Conservation (phyloP, 2,113 vertebrate genomes). For the Ptychochromis oligacanthus region DNA sequence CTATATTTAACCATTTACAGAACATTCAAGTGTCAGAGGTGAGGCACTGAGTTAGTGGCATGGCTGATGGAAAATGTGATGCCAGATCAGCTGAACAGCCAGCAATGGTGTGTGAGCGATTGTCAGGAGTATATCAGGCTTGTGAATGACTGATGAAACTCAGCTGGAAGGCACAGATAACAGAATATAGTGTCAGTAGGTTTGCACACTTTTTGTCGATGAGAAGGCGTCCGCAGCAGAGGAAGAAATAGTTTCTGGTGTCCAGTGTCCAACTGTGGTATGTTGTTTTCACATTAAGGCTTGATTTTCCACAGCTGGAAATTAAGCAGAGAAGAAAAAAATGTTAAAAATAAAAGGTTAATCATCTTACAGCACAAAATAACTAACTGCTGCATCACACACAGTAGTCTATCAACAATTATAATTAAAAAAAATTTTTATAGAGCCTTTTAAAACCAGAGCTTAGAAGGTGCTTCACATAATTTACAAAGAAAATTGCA, state of each 20-base stretch:
- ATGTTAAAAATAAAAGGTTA: background rate
- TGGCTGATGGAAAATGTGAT: constrained; percentile 18
- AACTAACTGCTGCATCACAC: background rate
- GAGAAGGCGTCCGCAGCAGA: constrained; percentile 9
- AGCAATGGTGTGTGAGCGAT: constrained; percentile 12
- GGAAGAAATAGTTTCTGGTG: background rate
- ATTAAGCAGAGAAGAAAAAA: background rate
- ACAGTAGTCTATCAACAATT: background rate
- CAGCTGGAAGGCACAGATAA: constrained; percentile 50
- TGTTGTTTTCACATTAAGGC: constrained; percentile 69
- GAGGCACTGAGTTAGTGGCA: constrained; percentile 48
- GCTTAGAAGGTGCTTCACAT: background rate
- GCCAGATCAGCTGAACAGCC: constrained; percentile 27
- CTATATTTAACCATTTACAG: constrained; percentile 24
- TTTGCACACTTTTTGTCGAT: constrained; percentile 64
- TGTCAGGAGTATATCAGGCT: constrained; percentile 49
- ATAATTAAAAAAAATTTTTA: background rate
- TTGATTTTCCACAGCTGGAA: constrained; percentile 85
- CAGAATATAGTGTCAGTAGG: constrained; percentile 70
- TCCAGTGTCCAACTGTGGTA: constrained; percentile 57
- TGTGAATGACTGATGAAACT: constrained; percentile 22
- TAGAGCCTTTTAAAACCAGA: background rate
- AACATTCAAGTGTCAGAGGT: constrained; percentile 51
- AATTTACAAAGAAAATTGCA: background rate
- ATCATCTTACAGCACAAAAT: background rate